These are phyloP conservation scores for Heliconius ismenius DNA, from an alignment of 2,888 invertebrate genomes.

Conservation along the genomic window DNA sequence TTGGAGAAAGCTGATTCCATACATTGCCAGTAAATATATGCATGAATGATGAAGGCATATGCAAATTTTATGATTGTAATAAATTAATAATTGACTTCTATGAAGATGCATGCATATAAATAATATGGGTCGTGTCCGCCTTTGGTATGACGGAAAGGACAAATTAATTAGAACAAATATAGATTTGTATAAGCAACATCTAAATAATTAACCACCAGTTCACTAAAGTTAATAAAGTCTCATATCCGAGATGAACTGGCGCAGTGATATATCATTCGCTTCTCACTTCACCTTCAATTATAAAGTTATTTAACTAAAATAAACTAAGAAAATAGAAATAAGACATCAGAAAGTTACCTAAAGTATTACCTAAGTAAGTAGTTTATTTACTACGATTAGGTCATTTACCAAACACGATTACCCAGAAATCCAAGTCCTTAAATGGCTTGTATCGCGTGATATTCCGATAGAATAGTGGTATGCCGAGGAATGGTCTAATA, in stretches of 20 bases:
- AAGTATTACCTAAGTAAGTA: neutral
- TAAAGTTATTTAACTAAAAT: neutral
- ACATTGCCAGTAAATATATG: neutral
- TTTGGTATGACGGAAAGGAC: slow-evolving; percentile 3
- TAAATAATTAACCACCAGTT: too few species aligned
- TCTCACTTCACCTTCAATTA: neutral
- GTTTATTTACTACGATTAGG: neutral
- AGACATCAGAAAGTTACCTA: neutral
- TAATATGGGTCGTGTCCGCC: slow-evolving; percentile 7
- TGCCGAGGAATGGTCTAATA: slow-evolving; percentile 20
- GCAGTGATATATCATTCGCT: neutral
- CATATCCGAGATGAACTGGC: too few species aligned
- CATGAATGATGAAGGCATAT: neutral
- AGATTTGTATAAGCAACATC: neutral
- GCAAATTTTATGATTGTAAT: neutral
- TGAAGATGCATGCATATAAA: neutral
- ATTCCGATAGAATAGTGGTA: slow-evolving; percentile 21
- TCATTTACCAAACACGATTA: slow-evolving; percentile 19
- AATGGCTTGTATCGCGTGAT: slow-evolving; percentile 30
- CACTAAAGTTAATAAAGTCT: too few species aligned
- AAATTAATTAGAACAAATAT: slow-evolving; percentile 21
- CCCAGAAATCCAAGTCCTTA: slow-evolving; percentile 18
- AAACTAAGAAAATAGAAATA: neutral
- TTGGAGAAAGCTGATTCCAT: too few species aligned
- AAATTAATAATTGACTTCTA: slow-evolving; percentile 1